Evolutionary conservation across 2,888 invertebrate genomes (phyloP), one percentile per base, ranked within the genome.

Genomic region (Chirona hameri): DNA sequence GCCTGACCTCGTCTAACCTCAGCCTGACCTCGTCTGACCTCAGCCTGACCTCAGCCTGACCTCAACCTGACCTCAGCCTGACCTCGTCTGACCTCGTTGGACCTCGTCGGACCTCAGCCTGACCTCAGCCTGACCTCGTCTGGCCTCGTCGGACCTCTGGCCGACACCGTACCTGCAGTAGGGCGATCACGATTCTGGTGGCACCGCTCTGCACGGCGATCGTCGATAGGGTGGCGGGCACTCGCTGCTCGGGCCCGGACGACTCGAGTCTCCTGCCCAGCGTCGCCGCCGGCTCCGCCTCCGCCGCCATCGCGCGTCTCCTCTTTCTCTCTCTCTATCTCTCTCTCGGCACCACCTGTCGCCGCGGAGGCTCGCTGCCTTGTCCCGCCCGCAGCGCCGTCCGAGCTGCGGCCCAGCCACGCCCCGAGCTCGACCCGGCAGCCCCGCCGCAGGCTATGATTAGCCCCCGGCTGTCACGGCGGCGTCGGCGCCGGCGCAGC

Each of bases 161-260:
- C 48, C 89, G 95, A 95, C 86, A 95, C 91, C 85, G 96, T 93
- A 96, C 96, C 92, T 95, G 93, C 86, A 96, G 90, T 85, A 96
- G 90, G 84, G 96, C 96, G 87, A 97, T 93, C 87, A 96, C 94
- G 87, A 96, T 92, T 88, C 94, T 92, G 80, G 95, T 93, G 86
- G 92, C 91, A 85, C 95, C 95, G 87, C 95, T 94, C 88, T 95
- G 94, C 84, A 97, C 93, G 81, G 95, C 96, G 86, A 96, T 95
- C 83, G 96, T 96, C 88, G 95, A 95, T 87, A 96, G 93, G 86
- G 95, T 95, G 84, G 95, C 95, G 83, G 94, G 76, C 76, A 46
- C 9, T 21, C 76, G 76, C 10, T 1, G 10, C 39, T 39, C 39
- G 24, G 76, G 39, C 24, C 9, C 39, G 7, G 46, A 9, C 24